Evolutionary conservation across 2,797 vertebrate species (phyloP).

Genomic region (Trematomus bernacchii): DNA sequence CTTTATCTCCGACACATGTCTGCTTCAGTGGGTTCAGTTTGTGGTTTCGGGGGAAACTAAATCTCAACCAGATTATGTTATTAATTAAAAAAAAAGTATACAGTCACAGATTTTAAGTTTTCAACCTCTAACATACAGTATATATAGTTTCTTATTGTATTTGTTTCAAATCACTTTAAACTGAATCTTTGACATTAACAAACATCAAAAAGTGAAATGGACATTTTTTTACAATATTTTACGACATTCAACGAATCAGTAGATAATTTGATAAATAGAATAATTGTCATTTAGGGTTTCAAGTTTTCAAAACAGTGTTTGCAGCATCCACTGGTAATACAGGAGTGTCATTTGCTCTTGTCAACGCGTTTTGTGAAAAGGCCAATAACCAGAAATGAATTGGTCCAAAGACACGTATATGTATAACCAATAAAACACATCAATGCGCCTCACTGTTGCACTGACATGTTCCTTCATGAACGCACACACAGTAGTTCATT

Average conservation of each 20-base stretch:
- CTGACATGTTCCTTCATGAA: not conserved
- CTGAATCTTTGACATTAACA: too few species aligned
- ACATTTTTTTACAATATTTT: too few species aligned
- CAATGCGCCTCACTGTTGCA: not conserved
- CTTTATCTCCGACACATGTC: constrained; percentile 40
- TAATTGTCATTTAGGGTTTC: not conserved
- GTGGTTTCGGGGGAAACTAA: constrained; percentile 31
- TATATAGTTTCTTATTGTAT: too few species aligned
- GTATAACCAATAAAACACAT: not conserved
- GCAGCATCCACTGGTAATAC: not conserved
- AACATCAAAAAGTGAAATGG: too few species aligned
- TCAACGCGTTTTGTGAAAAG: constrained; percentile 32
- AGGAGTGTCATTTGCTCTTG: not conserved
- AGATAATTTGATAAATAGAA: too few species aligned
- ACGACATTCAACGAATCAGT: too few species aligned
- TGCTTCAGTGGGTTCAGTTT: constrained; percentile 13
- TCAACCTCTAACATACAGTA: too few species aligned
- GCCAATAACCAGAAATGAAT: not conserved
- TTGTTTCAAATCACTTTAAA: too few species aligned
- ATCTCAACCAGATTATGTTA: not conserved
- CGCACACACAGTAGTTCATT: not conserved
- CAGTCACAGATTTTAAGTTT: too few species aligned
- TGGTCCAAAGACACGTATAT: not conserved
- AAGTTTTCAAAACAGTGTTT: constrained; percentile 3
- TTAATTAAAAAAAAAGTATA: not conserved